Percentiles rank a stretch among this genome's conserved stretches.
These are phyloP conservation scores for Akabosia matsudoensis DNA, from an alignment of 1,140 invertebrate genomes.

Conservation along the genomic window DNA sequence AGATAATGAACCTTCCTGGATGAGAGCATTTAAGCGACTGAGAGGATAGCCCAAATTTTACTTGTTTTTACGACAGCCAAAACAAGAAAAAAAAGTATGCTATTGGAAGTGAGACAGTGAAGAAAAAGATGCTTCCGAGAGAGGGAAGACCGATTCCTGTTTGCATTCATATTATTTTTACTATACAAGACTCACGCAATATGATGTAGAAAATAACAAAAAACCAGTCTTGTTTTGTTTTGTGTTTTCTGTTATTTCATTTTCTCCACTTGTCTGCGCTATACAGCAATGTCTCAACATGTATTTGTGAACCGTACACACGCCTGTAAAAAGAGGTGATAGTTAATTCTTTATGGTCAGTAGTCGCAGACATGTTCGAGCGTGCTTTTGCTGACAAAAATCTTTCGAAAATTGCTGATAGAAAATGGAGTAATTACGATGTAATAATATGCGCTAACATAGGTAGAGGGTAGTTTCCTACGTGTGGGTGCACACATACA, in stretches of 20 bases:
- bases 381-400: background rate
- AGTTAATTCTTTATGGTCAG: background rate
- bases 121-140: background rate
- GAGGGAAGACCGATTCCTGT: background rate
- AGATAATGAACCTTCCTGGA: conserved; percentile 21
- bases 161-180: background rate
- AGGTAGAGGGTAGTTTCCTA: too few species aligned
- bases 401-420: background rate
- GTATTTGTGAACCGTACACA: background rate
- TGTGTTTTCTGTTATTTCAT: background rate
- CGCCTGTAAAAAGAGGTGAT: background rate
- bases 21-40: conserved; percentile 23
- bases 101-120: background rate
- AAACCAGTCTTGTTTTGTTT: background rate
- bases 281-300: background rate
- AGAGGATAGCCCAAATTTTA: background rate
- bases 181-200: too few species aligned
- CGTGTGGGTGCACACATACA: too few species aligned
- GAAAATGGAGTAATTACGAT: background rate
- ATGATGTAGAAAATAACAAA: background rate
- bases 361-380: background rate
- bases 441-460: too few species aligned
- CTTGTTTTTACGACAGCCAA: conserved; percentile 14
- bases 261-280: background rate
- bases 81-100: conserved; percentile 5